Evolutionary conservation across 2,888 invertebrate genomes (phyloP).

Genomic region (Microdon myrmicae): DNA sequence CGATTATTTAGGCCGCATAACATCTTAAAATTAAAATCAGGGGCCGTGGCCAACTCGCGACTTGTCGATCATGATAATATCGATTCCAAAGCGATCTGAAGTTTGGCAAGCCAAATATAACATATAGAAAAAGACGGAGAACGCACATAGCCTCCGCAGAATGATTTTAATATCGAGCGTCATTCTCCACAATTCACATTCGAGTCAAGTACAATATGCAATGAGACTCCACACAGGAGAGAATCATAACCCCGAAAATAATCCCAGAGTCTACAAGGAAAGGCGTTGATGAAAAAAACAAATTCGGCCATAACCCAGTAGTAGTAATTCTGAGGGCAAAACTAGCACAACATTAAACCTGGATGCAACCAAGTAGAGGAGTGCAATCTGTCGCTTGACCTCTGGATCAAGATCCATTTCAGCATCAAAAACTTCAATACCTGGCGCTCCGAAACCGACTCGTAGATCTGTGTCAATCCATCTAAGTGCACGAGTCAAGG

Average conservation of each 20-base stretch:
- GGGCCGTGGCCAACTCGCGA: slow-evolving; percentile 61
- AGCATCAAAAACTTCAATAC: slow-evolving; percentile 60
- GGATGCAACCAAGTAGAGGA: slow-evolving; percentile 54
- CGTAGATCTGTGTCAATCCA: slow-evolving; percentile 61
- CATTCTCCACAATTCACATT: slow-evolving; percentile 28
- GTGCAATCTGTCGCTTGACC: slow-evolving; percentile 57
- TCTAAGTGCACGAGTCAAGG: slow-evolving; percentile 67
- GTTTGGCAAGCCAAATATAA: not conserved
- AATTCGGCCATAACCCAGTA: slow-evolving; percentile 56
- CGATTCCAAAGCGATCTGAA: slow-evolving; percentile 1
- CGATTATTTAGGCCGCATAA: slow-evolving; percentile 58
- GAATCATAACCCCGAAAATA: slow-evolving; percentile 57
- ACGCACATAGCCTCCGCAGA: slow-evolving; percentile 14
- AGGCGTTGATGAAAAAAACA: slow-evolving; percentile 65
- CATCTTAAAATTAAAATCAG: slow-evolving; percentile 61
- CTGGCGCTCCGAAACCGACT: slow-evolving; percentile 63
- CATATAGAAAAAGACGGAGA: not conserved
- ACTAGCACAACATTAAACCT: slow-evolving; percentile 50
- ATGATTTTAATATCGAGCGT: slow-evolving; percentile 15
- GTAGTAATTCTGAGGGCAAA: slow-evolving; percentile 42
- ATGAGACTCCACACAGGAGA: slow-evolving; percentile 64
- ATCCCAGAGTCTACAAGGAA: slow-evolving; percentile 60
- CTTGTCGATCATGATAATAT: slow-evolving; percentile 29
- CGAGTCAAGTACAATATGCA: slow-evolving; percentile 62
- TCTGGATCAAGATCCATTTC: slow-evolving; percentile 55